Evolutionary conservation across 2,888 invertebrate species (phyloP).

Genomic region (Tetragnatha montana): DNA sequence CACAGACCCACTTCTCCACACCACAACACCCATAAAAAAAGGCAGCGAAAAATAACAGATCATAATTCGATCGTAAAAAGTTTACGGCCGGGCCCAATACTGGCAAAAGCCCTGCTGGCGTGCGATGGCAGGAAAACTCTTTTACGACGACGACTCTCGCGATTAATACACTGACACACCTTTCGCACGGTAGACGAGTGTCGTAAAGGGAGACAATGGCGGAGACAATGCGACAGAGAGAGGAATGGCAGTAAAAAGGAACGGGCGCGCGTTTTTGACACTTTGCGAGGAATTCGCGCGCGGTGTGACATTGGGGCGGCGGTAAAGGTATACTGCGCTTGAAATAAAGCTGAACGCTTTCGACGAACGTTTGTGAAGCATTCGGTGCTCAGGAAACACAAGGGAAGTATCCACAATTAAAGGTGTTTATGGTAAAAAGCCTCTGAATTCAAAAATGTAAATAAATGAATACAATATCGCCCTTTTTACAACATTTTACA

Average conservation of each 20-base stretch:
- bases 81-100: constrained; percentile 48
- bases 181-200: constrained; percentile 44
- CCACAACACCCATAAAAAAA: constrained; percentile 7
- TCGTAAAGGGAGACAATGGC: constrained; percentile 24
- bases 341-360: too few species aligned
- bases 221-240: background rate
- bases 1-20: constrained; percentile 39
- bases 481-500: too few species aligned
- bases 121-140: background rate
- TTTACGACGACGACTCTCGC: constrained; percentile 35
- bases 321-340: too few species aligned
- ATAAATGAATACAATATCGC: too few species aligned
- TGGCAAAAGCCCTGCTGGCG: constrained; percentile 53
- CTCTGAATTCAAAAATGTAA: too few species aligned
- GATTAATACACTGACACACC: constrained; percentile 69
- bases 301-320: too few species aligned
- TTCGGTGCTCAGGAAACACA: too few species aligned
- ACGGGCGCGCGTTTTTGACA: background rate
- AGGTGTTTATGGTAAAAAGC: too few species aligned
- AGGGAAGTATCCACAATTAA: too few species aligned
- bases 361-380: too few species aligned
- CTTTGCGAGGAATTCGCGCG: background rate
- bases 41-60: constrained; percentile 60
- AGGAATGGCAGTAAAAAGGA: background rate
- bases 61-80: constrained; percentile 68